Evolutionary conservation across 2,113 vertebrate genomes (phyloP).

Genomic region (Burhinus oedicnemus): DNA sequence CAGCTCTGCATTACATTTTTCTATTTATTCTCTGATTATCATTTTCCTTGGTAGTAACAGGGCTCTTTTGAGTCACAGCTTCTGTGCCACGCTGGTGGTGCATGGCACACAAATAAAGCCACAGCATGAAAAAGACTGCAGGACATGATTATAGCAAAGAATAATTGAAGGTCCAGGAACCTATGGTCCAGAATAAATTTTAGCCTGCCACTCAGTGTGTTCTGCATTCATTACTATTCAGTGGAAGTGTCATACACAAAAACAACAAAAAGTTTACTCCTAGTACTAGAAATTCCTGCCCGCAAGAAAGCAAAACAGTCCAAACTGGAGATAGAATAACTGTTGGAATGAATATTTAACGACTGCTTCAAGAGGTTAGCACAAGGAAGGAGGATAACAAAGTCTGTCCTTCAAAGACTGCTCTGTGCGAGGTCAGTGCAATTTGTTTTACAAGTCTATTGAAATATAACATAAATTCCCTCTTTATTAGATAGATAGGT

Average conservation of each 20-base stretch:
- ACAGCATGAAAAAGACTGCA: conserved; percentile 16
- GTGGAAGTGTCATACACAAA: background rate
- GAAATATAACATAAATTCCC: background rate
- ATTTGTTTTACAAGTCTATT: conserved; percentile 30
- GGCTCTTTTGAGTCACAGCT: background rate
- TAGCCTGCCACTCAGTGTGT: background rate
- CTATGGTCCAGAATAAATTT: conserved; percentile 43
- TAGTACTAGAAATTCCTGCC: conserved; percentile 2
- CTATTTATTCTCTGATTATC: background rate
- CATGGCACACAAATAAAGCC: conserved; percentile 24
- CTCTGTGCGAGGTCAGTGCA: conserved; percentile 30
- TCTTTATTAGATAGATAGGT: background rate
- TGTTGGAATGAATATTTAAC: conserved; percentile 63
- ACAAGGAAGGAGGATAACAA: conserved; percentile 4
- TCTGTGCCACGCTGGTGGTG: background rate
- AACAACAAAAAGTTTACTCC: conserved; percentile 34
- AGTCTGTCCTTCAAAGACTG: conserved; percentile 28
- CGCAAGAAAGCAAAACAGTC: background rate
- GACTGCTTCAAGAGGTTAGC: conserved; percentile 32
- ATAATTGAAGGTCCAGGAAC: conserved; percentile 33
- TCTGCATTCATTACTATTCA: conserved; percentile 36
- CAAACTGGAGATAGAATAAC: conserved; percentile 9
- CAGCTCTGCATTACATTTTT: background rate
- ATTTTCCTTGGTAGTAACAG: background rate
- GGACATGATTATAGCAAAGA: conserved; percentile 30